Evolutionary conservation across 2,888 invertebrate species (phyloP), one percentile per base, ranked within the genome.

Genomic region (Scaptodrosophila latifasciaeformis): DNA sequence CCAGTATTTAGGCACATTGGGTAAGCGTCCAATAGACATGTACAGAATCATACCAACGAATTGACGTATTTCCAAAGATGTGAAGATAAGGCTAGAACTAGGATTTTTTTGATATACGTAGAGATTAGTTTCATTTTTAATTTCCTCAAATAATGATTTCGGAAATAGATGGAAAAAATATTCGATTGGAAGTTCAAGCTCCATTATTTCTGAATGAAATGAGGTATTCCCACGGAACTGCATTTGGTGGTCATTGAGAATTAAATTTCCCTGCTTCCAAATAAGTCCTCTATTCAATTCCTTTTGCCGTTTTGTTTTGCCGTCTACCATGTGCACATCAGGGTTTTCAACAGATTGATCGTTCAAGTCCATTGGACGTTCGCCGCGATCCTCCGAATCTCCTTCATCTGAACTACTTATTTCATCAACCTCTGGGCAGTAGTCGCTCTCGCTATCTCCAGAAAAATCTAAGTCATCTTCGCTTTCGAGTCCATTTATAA

Each of bases 401-500:
- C 19, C 21, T 19, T 42, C 42, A 42, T 27, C 12, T 42, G 42
- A 35, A 35, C 35, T 42, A 42, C 27, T 27, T 12, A n/a, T 19
- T 21, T 42, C 42, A 42, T 17, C 42, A 19, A 12, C 19, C 27
- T 42, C 24, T 24, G 42, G 42, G 42, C 42, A 44, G 29, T 29
- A 44, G 15, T 44, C 44, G 30, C 44, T 44, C 15, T 44, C 44
- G 29, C 18, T 18, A 44, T 44, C 44, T 27, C n/a, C 30, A 30
- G 44, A 44, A 30, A 44, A 44, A 29, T 44, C 44, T 9, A 31
- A 31, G 19, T 31, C 45, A 34, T 45, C 31, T 45, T 45, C 31
- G 45, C 45, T 45, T 19, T 45, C 29, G 9, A 45, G 18, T 18
- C 31, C 21, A 31, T 45, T 31, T 17, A 45, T 34, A 34, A 45